Evolutionary conservation across 1,140 invertebrate species (phyloP), one percentile per base, ranked within the genome.

Genomic region (Magallana gigas): DNA sequence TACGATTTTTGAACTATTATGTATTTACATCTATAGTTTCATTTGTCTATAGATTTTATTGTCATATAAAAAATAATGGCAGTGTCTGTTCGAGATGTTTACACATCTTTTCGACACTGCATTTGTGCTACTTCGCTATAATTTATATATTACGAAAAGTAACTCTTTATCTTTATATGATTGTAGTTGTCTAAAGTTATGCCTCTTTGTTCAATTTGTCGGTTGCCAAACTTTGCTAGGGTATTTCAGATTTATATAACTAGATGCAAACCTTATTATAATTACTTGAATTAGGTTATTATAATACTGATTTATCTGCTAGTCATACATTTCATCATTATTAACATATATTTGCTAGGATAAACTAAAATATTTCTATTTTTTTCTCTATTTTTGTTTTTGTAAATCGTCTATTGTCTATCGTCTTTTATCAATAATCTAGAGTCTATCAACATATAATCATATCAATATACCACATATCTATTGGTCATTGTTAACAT

Each of bases 321-420:
- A 71, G 18, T 16, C 16, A n/a, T 64, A 18, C 18, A 16, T n/a
- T n/a, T n/a, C 11, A 64, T 64, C 60, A 64, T 12, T 7, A 16
- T 64, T 64, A 64, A 36, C 36, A 36, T 36, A 36, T 36, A 36
- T 64, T 64, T 64, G 60, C 60, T 64, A 64, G 60, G 60, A 64
- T 64, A 1, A n/a, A 18, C 16, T 64, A 64, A 7, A 0, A 16
- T 64, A 14, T 64, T 64, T 18, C 18, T 16, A 18, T 64, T 1
- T 64, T 64, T 64, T 64, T 64, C 60, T 64, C 18, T 64, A 16
- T 64, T 64, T 64, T 71, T 23, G 23, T 71, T 71, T n/a, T 71
- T 29, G 64, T 71, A 71, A 71, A 71, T 71, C 64, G 64, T 71
- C 64, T 11, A n/a, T 2, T 14, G 60, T 64, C 60, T n/a, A 4